Base-by-base conservation (phyloP, 2,113 vertebrate species). In the Tragelaphus strepsiceros region DNA sequence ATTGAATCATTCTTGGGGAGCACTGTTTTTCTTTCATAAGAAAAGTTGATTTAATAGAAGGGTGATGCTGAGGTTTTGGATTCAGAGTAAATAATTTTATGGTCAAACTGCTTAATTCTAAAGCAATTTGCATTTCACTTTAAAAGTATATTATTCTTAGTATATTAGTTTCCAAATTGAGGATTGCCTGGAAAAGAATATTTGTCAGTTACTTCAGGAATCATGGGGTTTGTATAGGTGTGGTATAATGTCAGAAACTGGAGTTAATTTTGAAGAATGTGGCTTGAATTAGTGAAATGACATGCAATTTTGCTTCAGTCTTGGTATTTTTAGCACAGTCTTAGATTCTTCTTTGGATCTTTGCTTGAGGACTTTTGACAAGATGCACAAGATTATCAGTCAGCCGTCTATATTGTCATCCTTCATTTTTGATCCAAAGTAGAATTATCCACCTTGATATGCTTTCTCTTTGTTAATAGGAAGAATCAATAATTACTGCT, bases 291-390 rank as follows among this genome's bases (percentile, higher is more conserved):
- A 88, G 49, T 92, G 35, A 77, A 94, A 92, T 96, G 22, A 87
- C 53, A 92, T 46, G 58, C 19, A 92, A 81, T 81, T 97, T 92
- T 90, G 49, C 43, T 80, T 93, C n/a, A 28, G 4, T 85, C 14
- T 14, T 80, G 22, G 26, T 88, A 91, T 78, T 93, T 96, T 88
- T 67, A 89, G 58, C 30, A 84, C 13, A 58, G 32, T 80, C 84
- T 53, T 83, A 12, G 49, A 32, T 84, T 96, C 32, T 89, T 95
- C 91, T 92, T 62, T 96, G 78, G 24, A 90, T 80, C 15, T 71
- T 39, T 96, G 83, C 78, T 53, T 93, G 53, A 83, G 49, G 32
- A 86, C 53, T 94, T 92, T 89, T 92, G 94, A 77, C 80, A 96
- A 90, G 49, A 19, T 94, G 46, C 21, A 62, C 21, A 86, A 94